These are phyloP conservation scores for Lypha dubia DNA, from an alignment of 2,888 invertebrate genomes.

Conservation along the genomic window DNA sequence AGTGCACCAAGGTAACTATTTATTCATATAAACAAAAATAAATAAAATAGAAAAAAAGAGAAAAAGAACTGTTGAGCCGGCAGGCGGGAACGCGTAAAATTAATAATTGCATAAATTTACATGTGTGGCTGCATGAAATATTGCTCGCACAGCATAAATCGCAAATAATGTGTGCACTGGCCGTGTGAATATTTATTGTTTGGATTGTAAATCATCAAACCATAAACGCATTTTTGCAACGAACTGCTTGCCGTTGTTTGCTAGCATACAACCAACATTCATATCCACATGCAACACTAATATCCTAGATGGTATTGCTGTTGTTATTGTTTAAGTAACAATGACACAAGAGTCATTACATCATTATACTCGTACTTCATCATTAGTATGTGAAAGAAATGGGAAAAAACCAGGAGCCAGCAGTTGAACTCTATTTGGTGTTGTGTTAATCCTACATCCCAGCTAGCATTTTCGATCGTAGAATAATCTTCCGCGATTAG, in stretches of 20 bases:
- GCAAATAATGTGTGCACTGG: constrained; percentile 78
- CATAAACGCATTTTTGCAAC: constrained; percentile 81
- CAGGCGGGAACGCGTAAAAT: constrained; percentile 80
- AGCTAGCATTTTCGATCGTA: too few relatives aligned
- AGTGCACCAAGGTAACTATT: constrained; percentile 27
- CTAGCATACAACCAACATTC: constrained; percentile 23
- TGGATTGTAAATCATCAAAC: constrained; percentile 83
- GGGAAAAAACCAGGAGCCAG: constrained; percentile 64
- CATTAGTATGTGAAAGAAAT: constrained; percentile 34
- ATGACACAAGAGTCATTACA: constrained; percentile 68
- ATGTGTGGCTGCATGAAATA: constrained; percentile 78
- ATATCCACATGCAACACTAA: constrained; percentile 23
- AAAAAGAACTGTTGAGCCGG: constrained; percentile 61
- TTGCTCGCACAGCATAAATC: constrained; percentile 80
- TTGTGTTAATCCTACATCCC: constrained; percentile 39
- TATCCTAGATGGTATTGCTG: constrained; percentile 28
- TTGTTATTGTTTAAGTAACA: constrained; percentile 46
- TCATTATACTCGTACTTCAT: constrained; percentile 48
- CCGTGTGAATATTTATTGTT: constrained; percentile 83
- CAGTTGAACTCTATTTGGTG: constrained; percentile 63
- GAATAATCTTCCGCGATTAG: too few relatives aligned
- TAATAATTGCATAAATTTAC: constrained; percentile 84
- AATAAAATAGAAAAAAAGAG: constrained; percentile 19
- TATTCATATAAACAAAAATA: constrained; percentile 2
- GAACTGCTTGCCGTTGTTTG: constrained; percentile 46